These are phyloP conservation scores for Corythaixoides concolor DNA, from an alignment of 2,113 vertebrate species.

Conservation along the genomic window DNA sequence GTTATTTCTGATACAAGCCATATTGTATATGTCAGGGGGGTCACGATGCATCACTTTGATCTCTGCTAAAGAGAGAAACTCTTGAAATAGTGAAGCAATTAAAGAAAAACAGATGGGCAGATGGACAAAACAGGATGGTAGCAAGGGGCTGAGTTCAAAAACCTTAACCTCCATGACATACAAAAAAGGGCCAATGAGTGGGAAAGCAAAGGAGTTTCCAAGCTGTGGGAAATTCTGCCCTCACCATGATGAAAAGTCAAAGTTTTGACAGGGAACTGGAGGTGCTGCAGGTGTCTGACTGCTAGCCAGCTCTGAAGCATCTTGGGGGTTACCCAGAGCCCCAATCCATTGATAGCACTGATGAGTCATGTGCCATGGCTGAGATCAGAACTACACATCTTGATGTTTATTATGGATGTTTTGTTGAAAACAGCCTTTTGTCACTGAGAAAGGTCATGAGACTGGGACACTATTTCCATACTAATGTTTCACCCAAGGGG, in stretches of 20 bases:
- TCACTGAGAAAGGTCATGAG: not conserved
- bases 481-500: not conserved
- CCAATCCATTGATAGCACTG: fast-evolving
- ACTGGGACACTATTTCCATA: not conserved
- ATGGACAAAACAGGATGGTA: not conserved
- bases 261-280: not conserved
- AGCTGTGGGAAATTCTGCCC: not conserved
- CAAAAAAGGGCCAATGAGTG: fast-evolving
- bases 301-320: not conserved
- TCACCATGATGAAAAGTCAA: not conserved
- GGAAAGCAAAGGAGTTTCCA: not conserved
- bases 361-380: fast-evolving
- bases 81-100: not conserved
- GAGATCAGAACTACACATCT: not conserved
- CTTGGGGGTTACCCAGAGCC: not conserved
- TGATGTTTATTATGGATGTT: not conserved
- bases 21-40: not conserved
- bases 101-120: not conserved
- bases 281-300: not conserved
- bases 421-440: not conserved
- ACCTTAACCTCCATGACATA: not conserved
- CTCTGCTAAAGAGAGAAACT: not conserved
- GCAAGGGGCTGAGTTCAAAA: not conserved
- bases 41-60: not conserved
- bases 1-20: not conserved